Base-by-base conservation (phyloP, 2,888 invertebrate species). In the Aporophyla nigra region DNA sequence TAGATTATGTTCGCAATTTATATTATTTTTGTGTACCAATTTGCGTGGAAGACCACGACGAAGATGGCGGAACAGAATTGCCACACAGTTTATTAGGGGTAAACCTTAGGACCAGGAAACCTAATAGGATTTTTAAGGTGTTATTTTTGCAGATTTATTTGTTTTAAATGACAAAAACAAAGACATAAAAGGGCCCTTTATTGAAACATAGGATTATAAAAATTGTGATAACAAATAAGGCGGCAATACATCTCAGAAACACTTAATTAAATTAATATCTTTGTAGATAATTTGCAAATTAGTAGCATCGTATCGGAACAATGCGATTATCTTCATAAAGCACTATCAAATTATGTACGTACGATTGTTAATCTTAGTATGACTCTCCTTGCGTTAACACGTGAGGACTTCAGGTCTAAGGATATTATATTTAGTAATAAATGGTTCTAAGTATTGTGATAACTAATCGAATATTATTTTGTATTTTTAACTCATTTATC, bases 201-300 rank as follows among this genome's bases (percentile, higher is more conserved):
- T 49, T 51, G 24, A 27, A 1, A 27, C 27, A 1, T 33, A 46
- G 4, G 10, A 43, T 71, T 40, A n/a, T 56, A 12, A 33, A 24
- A 40, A n/a, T 14, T 21, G 1, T 46, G 12, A 49, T 10, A 5
- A 7, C 14, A 61, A 2, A 24, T 7, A 14, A 33, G 24, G 16
- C 19, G 10, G 3, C 7, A 24, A 9, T 21, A 51, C 1, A 67
- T 74, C 51, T 61, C 40, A 24, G 24, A 43, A 61, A 53, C 6
- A 33, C 16, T 74, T n/a, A 19, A 21, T 53, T 51, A 27, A 5
- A n/a, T 59, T 53, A 74, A 21, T 53, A 56, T 27, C 21, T 63
- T 66, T 51, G 12, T 33, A 68, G 63, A 83, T 74, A 66, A 71
- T 61, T 74, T 27, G 71, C 75, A 71, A 83, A 79, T 71, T 58